Evolutionary conservation across 2,888 invertebrate species (phyloP).

Genomic region (Synergus umbraculus): DNA sequence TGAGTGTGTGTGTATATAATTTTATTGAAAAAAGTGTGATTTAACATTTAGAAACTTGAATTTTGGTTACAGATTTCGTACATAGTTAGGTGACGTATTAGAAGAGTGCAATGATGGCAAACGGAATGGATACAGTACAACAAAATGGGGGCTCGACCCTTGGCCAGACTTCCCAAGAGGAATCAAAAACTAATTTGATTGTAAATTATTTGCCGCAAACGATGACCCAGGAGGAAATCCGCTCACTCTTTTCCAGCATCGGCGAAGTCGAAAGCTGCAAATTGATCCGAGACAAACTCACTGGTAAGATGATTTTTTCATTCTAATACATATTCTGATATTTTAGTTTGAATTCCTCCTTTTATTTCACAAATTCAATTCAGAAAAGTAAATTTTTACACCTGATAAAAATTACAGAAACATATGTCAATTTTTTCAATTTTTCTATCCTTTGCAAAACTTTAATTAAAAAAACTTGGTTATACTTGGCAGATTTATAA

Average conservation of each 20-base stretch:
- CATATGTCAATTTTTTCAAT: background rate
- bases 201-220: conserved; percentile 99
- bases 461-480: background rate
- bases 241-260: conserved; percentile 97
- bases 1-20: too few relatives aligned
- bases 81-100: conserved; percentile 72
- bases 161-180: conserved; percentile 85
- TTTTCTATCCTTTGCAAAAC: background rate
- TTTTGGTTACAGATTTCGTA: conserved; percentile 72
- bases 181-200: conserved; percentile 98
- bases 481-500: conserved; percentile 4
- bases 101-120: conserved; percentile 85
- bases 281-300: conserved; percentile 98
- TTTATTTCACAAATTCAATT: background rate
- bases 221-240: conserved; percentile 99
- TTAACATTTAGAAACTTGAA: conserved; percentile 9
- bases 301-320: conserved; percentile 82
- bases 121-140: conserved; percentile 89
- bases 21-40: background rate
- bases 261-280: conserved; percentile 99
- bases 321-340: background rate
- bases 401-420: background rate
- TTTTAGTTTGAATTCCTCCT: background rate
- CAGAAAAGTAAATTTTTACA: background rate
- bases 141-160: conserved; percentile 87